Percentiles rank a stretch among this genome's conserved stretches.
These are phyloP conservation scores for Silurus meridionalis DNA, from an alignment of 2,113 vertebrate species.

Conservation along the genomic window DNA sequence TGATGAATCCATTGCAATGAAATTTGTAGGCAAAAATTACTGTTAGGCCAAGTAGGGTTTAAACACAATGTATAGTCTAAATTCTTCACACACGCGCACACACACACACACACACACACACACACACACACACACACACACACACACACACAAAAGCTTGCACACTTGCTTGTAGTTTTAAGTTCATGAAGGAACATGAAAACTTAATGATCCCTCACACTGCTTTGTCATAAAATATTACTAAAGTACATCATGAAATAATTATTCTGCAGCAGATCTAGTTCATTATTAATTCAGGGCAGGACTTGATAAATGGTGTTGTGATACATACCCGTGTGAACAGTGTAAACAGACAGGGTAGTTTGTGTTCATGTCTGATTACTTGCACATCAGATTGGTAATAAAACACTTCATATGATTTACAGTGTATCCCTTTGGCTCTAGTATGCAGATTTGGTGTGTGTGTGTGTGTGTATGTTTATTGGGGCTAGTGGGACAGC, in stretches of 20 bases:
- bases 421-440: conserved; percentile 32
- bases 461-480: conserved; percentile 44
- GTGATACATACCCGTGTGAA: conserved; percentile 34
- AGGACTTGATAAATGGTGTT: conserved; percentile 47
- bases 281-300: conserved; percentile 56
- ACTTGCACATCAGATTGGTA: conserved; percentile 33
- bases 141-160: conserved; percentile 2
- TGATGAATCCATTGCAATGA: conserved; percentile 80
- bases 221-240: conserved; percentile 60
- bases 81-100: conserved; percentile 52
- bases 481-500: neutral
- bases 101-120: conserved; percentile 15
- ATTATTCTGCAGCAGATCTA: conserved; percentile 54
- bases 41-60: conserved; percentile 74
- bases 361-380: conserved; percentile 33
- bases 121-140: conserved; percentile 9
- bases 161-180: conserved; percentile 41
- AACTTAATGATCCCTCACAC: conserved; percentile 53
- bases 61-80: conserved; percentile 69
- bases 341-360: conserved; percentile 46
- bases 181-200: conserved; percentile 54
- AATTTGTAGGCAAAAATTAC: conserved; percentile 79
- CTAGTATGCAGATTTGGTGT: conserved; percentile 47
- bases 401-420: conserved; percentile 45
- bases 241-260: conserved; percentile 59